phyloP scores from a whole-genome alignment of 2,888 invertebrate species.

The Meloe dianella region DNA sequence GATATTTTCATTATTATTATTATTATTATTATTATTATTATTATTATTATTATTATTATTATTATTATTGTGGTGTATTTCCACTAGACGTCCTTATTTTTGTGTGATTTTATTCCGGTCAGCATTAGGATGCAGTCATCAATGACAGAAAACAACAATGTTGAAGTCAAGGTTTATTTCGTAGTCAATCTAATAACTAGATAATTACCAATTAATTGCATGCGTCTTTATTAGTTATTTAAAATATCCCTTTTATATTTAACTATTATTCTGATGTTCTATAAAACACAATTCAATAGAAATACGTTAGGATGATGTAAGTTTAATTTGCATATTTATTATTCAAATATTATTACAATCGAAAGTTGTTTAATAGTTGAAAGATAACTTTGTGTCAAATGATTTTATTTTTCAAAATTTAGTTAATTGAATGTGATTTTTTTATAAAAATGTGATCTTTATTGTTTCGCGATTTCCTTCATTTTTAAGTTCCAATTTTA shows the following conservation, averaged over 20 bases:
- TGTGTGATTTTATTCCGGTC: conserved; percentile 33
- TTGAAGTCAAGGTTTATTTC: conserved; percentile 32
- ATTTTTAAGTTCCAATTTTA: too few relatives aligned
- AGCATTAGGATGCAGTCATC: conserved; percentile 27
- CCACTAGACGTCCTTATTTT: conserved; percentile 33
- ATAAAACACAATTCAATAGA: background rate
- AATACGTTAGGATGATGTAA: conserved; percentile 8
- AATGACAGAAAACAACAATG: conserved; percentile 32
- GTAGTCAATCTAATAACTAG: conserved; percentile 18
- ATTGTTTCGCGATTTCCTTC: too few relatives aligned
- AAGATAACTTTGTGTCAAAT: background rate
- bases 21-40: too few relatives aligned
- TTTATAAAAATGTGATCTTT: too few relatives aligned
- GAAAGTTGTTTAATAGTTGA: conserved; percentile 11
- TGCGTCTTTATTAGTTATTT: background rate
- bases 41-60: too few relatives aligned
- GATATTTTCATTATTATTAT: too few relatives aligned
- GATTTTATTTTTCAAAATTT: background rate
- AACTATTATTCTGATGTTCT: background rate
- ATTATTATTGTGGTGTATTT: conserved; percentile 14
- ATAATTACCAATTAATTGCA: background rate
- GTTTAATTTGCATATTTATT: conserved; percentile 11
- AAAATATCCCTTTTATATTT: background rate
- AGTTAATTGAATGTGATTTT: too few relatives aligned
- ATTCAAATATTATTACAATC: conserved; percentile 9